These are phyloP conservation scores for Syngnathus scovelli DNA, from an alignment of 2,113 vertebrate genomes.

Conservation along the genomic window DNA sequence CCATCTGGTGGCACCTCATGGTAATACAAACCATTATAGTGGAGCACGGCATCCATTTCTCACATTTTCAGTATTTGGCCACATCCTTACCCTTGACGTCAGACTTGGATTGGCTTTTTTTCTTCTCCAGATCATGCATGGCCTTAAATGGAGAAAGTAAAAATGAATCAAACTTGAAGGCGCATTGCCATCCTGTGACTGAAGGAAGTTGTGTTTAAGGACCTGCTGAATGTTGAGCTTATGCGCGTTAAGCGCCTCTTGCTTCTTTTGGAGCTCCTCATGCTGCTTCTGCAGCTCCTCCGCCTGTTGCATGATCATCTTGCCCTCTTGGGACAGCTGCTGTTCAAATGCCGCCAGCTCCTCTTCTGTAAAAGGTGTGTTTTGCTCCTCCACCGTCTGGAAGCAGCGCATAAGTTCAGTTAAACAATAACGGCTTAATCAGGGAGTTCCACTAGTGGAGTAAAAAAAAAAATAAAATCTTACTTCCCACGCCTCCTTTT, in stretches of 20 bases:
- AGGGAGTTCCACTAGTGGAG: too few species aligned
- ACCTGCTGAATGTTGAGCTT: constrained; percentile 83
- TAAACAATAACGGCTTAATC: too few species aligned
- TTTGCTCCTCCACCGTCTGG: constrained; percentile 85
- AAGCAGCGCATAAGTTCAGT: not conserved
- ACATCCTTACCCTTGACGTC: constrained; percentile 63
- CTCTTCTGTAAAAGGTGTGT: constrained; percentile 80
- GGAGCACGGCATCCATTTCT: too few species aligned
- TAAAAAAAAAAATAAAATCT: constrained; percentile 16
- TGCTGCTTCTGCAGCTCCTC: constrained; percentile 80
- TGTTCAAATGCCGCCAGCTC: constrained; percentile 82
- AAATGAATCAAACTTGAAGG: not conserved
- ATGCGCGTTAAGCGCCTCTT: constrained; percentile 81
- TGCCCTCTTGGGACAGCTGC: constrained; percentile 78
- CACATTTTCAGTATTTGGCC: not conserved
- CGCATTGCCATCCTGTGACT: not conserved
- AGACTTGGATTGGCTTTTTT: constrained; percentile 63
- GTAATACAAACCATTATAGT: not conserved
- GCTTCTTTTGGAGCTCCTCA: constrained; percentile 79
- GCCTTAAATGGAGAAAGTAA: constrained; percentile 62
- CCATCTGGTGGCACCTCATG: not conserved
- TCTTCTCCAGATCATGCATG: constrained; percentile 80
- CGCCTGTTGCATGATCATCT: constrained; percentile 73
- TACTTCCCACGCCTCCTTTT: constrained; percentile 92
- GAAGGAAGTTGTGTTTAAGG: not conserved